Percentiles rank a stretch among this genome's conserved stretches.
Conservation (phyloP, 2,797 vertebrate genomes). For the Calcarius lapponicus region DNA sequence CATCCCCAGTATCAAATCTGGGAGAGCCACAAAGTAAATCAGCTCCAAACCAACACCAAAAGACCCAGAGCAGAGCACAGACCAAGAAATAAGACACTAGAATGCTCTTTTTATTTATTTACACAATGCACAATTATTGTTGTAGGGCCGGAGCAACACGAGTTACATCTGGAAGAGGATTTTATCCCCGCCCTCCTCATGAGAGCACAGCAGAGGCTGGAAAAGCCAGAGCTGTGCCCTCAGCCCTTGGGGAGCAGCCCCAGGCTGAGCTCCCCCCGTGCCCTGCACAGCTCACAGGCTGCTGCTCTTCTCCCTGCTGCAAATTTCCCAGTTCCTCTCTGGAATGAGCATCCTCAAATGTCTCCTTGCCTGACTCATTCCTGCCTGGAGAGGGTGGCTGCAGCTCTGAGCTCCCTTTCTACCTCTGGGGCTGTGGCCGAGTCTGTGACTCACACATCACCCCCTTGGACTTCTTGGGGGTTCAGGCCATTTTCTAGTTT, state of each 20-base stretch:
- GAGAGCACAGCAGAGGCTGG: rapidly evolving
- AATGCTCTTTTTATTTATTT: neutral
- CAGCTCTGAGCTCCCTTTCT: slow-evolving; percentile 12
- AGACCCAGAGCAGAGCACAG: neutral
- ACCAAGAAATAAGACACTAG: neutral
- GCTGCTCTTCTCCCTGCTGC: neutral
- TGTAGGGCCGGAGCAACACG: neutral
- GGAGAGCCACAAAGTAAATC: neutral
- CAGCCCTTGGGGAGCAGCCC: neutral
- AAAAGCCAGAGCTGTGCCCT: neutral
- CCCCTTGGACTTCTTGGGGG: neutral
- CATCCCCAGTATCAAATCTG: neutral
- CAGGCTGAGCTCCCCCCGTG: neutral
- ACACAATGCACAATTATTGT: rapidly evolving
- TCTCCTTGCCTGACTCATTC: slow-evolving; percentile 35
- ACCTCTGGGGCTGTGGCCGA: neutral
- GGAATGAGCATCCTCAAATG: neutral
- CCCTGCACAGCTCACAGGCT: neutral
- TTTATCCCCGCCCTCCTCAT: neutral
- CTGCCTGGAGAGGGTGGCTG: slow-evolving; percentile 26
- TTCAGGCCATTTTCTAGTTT: neutral
- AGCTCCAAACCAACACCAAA: neutral
- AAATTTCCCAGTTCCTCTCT: neutral
- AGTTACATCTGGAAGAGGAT: neutral
- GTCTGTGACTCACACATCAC: slow-evolving; percentile 41